A percentile compares a stretch with the other conserved stretches of the same genome.
These are phyloP conservation scores for Zophobas atratus DNA, from an alignment of 1,140 invertebrate genomes.

Conservation along the genomic window DNA sequence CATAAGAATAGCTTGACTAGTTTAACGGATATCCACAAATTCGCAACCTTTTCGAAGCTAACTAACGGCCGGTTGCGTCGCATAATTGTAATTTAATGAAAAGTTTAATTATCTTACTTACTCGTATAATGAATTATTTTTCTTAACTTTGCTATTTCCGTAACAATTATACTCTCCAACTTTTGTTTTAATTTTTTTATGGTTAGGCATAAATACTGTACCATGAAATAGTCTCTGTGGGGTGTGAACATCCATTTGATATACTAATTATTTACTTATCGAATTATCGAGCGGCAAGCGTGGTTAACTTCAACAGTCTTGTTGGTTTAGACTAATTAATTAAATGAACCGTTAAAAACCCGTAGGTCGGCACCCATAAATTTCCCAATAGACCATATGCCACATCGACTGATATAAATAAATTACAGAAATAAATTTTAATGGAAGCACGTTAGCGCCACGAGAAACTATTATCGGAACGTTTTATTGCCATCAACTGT, in stretches of 20 bases:
- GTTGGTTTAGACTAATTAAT: constrained; percentile 32
- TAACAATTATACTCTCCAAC: too few relatives aligned
- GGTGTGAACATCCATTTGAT: neutral
- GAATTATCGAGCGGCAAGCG: neutral
- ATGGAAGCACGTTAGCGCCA: constrained; percentile 62
- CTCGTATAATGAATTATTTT: too few relatives aligned
- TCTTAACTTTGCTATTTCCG: too few relatives aligned
- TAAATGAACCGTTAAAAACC: constrained; percentile 36
- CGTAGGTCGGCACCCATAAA: constrained; percentile 45
- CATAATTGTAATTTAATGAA: too few relatives aligned
- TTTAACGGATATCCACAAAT: too few relatives aligned
- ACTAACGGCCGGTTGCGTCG: too few relatives aligned
- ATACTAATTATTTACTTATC: neutral
- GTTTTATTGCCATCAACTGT: constrained; percentile 61
- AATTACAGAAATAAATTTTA: constrained; percentile 62
- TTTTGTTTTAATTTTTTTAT: too few relatives aligned
- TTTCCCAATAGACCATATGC: constrained; percentile 53
- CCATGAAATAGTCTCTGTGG: neutral
- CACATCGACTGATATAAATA: constrained; percentile 56
- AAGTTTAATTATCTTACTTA: too few relatives aligned
- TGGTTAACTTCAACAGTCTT: neutral
- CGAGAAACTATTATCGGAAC: constrained; percentile 60
- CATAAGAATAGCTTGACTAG: too few relatives aligned
- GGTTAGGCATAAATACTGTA: neutral
- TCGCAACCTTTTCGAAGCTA: too few relatives aligned